Evolutionary conservation across 2,888 invertebrate genomes (phyloP).

Genomic region (Masnerella sp.): DNA sequence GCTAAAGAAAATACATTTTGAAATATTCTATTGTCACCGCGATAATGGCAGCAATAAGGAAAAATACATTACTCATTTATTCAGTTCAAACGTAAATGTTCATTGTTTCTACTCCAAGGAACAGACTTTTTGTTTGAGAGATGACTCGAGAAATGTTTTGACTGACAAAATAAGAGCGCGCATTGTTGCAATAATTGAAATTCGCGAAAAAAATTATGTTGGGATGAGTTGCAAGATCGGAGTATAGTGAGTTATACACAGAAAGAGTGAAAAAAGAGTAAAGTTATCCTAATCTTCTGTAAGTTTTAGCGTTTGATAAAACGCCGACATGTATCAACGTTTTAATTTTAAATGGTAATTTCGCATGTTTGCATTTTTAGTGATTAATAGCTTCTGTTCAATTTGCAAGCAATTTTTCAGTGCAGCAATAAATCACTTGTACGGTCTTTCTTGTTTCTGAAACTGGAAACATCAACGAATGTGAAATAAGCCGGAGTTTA

Average conservation of each 20-base stretch:
- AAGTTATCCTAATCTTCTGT: neutral
- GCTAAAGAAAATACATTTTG: too few relatives aligned
- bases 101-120: slow-evolving; percentile 7
- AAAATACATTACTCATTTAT: too few relatives aligned
- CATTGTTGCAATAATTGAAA: slow-evolving; percentile 22
- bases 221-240: slow-evolving; percentile 24
- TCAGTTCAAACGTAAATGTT: too few relatives aligned
- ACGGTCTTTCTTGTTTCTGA: neutral
- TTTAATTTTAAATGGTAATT: neutral
- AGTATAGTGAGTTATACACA: neutral
- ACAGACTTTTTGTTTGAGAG: slow-evolving; percentile 15
- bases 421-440: neutral
- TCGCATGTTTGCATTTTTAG: neutral
- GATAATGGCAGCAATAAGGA: neutral
- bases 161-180: slow-evolving; percentile 16
- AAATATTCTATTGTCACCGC: too few relatives aligned
- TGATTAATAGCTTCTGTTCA: neutral
- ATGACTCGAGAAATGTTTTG: slow-evolving; percentile 24
- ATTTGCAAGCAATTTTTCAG: slow-evolving; percentile 2
- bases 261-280: slow-evolving; percentile 6
- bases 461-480: slow-evolving; percentile 35
- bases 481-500: slow-evolving; percentile 13
- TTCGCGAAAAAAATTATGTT: slow-evolving; percentile 19
- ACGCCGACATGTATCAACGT: neutral
- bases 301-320: neutral